Evolutionary conservation across 2,797 vertebrate species (phyloP).

Genomic region (Tympanoctomys barrerae): DNA sequence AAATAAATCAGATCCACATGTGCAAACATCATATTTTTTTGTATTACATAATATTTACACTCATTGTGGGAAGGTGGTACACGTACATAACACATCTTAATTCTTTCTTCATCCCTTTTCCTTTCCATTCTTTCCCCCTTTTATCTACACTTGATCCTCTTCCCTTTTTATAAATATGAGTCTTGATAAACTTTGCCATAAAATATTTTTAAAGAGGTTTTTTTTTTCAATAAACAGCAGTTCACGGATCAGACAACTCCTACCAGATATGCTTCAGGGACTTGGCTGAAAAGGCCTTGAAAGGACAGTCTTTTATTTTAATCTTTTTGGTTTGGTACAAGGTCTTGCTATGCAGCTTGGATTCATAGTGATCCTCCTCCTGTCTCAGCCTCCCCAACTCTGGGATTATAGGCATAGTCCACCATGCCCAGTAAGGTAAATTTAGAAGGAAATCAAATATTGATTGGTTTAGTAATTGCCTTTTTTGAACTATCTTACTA

Average conservation of each 20-base stretch:
- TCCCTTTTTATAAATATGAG: not conserved
- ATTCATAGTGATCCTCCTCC: too few species aligned
- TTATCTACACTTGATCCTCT: not conserved
- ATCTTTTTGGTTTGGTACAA: too few species aligned
- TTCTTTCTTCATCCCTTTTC: not conserved
- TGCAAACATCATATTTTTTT: not conserved
- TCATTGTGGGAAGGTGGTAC: not conserved
- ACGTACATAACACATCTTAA: not conserved
- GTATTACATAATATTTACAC: not conserved
- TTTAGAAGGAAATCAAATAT: not conserved
- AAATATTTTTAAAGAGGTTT: not conserved
- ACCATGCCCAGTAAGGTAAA: not conserved
- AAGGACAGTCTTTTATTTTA: too few species aligned
- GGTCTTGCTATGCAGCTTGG: too few species aligned
- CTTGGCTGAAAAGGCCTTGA: not conserved
- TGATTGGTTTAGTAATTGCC: not conserved
- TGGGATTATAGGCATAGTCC: too few species aligned
- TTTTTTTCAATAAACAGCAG: not conserved
- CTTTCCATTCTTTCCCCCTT: not conserved
- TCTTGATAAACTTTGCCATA: not conserved
- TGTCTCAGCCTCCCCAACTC: too few species aligned
- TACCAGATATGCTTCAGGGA: not conserved
- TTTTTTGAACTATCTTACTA: not conserved
- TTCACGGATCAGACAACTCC: not conserved
- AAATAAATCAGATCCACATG: too few species aligned